These are phyloP conservation scores for Pelagia noctiluca DNA, from an alignment of 30 jellyfish, hydroid and myxozoan genomes.

Conservation along the genomic window DNA sequence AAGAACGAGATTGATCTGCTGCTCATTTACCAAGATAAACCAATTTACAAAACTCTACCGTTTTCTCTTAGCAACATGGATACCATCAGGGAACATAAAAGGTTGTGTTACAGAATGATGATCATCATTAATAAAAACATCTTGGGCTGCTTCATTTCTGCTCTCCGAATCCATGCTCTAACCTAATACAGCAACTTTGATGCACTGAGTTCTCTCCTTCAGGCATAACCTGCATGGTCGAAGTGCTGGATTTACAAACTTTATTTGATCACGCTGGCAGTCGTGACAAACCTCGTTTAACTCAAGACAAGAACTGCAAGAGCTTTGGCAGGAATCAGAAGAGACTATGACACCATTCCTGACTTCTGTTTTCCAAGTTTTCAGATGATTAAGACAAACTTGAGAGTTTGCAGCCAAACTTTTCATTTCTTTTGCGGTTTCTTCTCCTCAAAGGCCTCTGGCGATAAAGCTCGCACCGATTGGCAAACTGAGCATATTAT, in stretches of 20 bases:
- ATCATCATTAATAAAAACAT: constrained; percentile 12
- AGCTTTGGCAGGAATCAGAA: neutral
- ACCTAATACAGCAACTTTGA: constrained; percentile 30
- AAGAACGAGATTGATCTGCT: constrained; percentile 25
- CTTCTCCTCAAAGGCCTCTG: constrained; percentile 8
- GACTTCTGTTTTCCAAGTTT: neutral
- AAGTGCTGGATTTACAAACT: neutral
- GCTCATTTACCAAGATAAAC: constrained; percentile 39
- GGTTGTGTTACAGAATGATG: neutral
- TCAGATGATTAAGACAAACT: constrained; percentile 29
- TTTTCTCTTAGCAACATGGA: constrained; percentile 51
- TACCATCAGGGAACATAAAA: constrained; percentile 59
- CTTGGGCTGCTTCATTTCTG: constrained; percentile 26
- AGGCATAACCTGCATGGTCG: constrained; percentile 39
- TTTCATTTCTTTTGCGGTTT: neutral
- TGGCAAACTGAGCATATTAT: constrained; percentile 2
- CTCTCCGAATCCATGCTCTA: constrained; percentile 15
- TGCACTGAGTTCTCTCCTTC: neutral
- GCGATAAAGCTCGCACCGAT: neutral
- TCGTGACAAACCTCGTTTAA: constrained; percentile 6
- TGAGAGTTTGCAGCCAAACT: constrained; percentile 3
- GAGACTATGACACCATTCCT: neutral
- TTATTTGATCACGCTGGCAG: neutral
- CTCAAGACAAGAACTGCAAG: neutral
- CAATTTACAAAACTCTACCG: constrained; percentile 52